A percentile compares a stretch with the other conserved stretches of the same genome.
Evolutionary conservation across 2,888 invertebrate genomes (phyloP).

Genomic region (Tetranychus piercei): DNA sequence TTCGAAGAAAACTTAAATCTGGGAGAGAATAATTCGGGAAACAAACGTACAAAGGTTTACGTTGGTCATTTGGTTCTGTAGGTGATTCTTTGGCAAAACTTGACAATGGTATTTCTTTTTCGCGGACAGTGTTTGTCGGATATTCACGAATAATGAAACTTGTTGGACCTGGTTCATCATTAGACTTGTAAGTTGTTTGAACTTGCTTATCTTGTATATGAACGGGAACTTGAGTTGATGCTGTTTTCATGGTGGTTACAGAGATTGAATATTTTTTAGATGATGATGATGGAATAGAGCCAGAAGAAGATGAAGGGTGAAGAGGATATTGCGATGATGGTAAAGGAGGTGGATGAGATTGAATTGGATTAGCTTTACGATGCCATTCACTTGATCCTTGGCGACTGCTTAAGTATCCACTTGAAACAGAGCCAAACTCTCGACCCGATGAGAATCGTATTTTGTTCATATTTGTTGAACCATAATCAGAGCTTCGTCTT

Average conservation of each 20-base stretch:
- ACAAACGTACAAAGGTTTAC: conserved; percentile 56
- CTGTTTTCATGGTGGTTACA: conserved; percentile 23
- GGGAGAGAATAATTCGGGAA: conserved; percentile 79
- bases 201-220: conserved; percentile 28
- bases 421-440: conserved; percentile 25
- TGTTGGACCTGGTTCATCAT: background rate
- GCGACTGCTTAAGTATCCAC: conserved; percentile 25
- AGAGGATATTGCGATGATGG: background rate
- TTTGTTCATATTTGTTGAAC: conserved; percentile 19
- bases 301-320: background rate
- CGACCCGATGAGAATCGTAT: conserved; percentile 18
- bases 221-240: conserved; percentile 29
- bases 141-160: background rate
- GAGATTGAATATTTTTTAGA: conserved; percentile 21
- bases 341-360: background rate
- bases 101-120: conserved; percentile 7
- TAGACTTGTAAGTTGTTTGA: conserved; percentile 24
- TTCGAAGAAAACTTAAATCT: conserved; percentile 57
- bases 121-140: conserved; percentile 8
- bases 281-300: background rate
- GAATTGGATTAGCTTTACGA: background rate
- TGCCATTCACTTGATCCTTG: conserved; percentile 7
- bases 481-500: conserved; percentile 4
- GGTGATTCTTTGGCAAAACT: background rate
- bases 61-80: background rate